A percentile compares a stretch with the other conserved stretches of the same genome.
Conservation (phyloP, 2,797 vertebrate species). For the Chelidonichthys spinosus region DNA sequence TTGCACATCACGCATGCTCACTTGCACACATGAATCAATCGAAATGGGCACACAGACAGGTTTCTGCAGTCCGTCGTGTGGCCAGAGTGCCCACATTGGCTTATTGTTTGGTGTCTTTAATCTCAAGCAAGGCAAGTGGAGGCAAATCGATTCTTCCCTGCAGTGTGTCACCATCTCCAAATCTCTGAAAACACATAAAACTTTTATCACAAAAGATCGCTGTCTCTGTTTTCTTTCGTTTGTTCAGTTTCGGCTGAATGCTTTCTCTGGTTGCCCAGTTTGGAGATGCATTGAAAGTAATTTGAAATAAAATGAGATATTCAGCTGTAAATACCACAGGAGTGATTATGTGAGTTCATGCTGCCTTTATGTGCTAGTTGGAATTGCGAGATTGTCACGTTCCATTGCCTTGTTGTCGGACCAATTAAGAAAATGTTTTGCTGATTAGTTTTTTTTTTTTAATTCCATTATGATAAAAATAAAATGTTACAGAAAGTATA, state of each 20-base stretch:
- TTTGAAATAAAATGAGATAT: neutral
- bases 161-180: constrained; percentile 31
- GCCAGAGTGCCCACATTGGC: constrained; percentile 11
- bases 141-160: constrained; percentile 37
- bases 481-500: no score
- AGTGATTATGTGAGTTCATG: neutral
- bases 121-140: constrained; percentile 29
- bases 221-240: neutral
- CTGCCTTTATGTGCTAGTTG: no score
- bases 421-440: no score
- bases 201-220: neutral
- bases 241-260: constrained; percentile 2
- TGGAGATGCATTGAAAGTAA: neutral
- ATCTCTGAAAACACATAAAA: constrained; percentile 28
- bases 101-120: constrained; percentile 40
- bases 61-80: constrained; percentile 13
- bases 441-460: no score
- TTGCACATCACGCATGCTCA: constrained; percentile 18
- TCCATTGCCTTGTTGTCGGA: no score
- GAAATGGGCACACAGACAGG: constrained; percentile 16
- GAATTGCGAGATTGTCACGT: no score
- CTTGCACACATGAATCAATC: constrained; percentile 8
- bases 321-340: neutral
- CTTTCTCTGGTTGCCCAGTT: constrained; percentile 3
- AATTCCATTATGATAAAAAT: no score